These are phyloP conservation scores for Rhyacophila evoluta DNA, from an alignment of 2,888 invertebrate genomes.

Conservation along the genomic window DNA sequence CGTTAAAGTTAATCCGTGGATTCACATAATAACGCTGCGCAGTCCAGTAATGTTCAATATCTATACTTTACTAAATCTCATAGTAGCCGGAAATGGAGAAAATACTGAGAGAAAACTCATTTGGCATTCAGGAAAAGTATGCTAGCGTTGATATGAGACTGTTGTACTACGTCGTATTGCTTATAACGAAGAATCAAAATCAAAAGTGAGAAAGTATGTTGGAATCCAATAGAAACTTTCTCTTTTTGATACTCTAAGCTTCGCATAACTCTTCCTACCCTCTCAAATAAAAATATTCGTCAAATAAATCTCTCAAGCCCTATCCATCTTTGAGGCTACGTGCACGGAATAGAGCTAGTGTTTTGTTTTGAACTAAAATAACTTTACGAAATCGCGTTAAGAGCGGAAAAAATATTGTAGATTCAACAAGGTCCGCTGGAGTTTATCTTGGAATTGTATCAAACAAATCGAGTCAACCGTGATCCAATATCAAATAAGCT, in stretches of 20 bases:
- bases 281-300: conserved; percentile 22
- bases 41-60: background rate
- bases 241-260: conserved; percentile 16
- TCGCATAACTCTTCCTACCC: background rate
- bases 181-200: background rate
- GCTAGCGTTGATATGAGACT: conserved; percentile 4
- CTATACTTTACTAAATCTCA: background rate
- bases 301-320: conserved; percentile 21
- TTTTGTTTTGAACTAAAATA: conserved; percentile 14
- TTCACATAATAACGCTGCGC: no score
- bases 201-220: conserved; percentile 3
- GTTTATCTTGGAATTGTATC: background rate
- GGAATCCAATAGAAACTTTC: conserved; percentile 17
- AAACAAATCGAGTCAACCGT: background rate
- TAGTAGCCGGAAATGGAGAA: background rate
- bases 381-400: conserved; percentile 6
- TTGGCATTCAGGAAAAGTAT: background rate
- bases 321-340: background rate
- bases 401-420: conserved; percentile 11
- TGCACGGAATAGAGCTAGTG: background rate
- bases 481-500: background rate
- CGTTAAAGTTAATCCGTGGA: no score
- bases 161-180: background rate
- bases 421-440: background rate
- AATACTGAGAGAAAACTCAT: background rate